A percentile compares a stretch with the other conserved stretches of the same genome.
Conservation (phyloP, 2,888 invertebrate species). For the Ectropis crepuscularia region DNA sequence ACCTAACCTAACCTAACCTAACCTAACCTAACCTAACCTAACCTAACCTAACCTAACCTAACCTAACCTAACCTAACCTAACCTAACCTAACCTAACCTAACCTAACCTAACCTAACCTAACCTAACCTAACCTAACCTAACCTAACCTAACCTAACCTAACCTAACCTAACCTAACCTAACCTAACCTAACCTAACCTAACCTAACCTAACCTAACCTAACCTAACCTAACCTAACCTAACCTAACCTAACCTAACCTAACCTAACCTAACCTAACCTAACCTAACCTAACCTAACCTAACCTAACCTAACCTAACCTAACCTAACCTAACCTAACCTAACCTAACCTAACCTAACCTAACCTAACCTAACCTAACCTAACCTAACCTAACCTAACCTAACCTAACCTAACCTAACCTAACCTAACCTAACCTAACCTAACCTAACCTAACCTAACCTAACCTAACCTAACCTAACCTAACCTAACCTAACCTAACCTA, state of each 20-base stretch:
- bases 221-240: constrained; percentile 28
- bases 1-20: constrained; percentile 34
- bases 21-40: constrained; percentile 30
- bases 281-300: constrained; percentile 30
- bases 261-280: constrained; percentile 24
- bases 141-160: constrained; percentile 33
- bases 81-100: constrained; percentile 23
- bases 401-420: constrained; percentile 39
- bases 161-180: constrained; percentile 32
- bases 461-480: constrained; percentile 41
- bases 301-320: constrained; percentile 41
- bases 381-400: constrained; percentile 37
- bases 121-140: constrained; percentile 29
- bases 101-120: constrained; percentile 22
- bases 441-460: constrained; percentile 41
- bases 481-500: constrained; percentile 40
- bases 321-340: constrained; percentile 39
- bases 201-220: constrained; percentile 28
- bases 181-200: constrained; percentile 26
- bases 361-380: constrained; percentile 37
- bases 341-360: constrained; percentile 38
- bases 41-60: constrained; percentile 26
- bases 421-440: constrained; percentile 41
- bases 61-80: constrained; percentile 25
- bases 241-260: constrained; percentile 27